A percentile compares a stretch with the other conserved stretches of the same genome.
phyloP scores from a whole-genome alignment of 2,888 invertebrate genomes.

The Cerastis rubricosa region DNA sequence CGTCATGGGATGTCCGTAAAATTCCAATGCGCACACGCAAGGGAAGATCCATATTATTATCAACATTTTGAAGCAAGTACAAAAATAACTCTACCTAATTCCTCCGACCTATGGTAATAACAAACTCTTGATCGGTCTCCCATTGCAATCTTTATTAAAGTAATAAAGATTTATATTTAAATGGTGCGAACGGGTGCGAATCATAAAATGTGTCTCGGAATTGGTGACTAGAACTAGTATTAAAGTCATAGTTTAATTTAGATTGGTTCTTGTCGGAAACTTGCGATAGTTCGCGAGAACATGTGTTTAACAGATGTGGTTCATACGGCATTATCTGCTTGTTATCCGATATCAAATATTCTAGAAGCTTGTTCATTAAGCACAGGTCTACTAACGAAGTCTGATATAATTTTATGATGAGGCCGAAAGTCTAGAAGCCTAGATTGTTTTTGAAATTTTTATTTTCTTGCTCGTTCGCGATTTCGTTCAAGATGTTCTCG shows the following conservation, averaged over 20 bases:
- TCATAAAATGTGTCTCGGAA: conserved; percentile 45
- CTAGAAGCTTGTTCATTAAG: conserved; percentile 28
- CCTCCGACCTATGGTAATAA: no score
- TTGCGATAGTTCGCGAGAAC: conserved; percentile 11
- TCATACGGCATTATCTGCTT: background rate
- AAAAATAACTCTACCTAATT: no score
- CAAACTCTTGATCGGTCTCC: conserved; percentile 44
- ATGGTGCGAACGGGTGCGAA: conserved; percentile 29
- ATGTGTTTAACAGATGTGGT: conserved; percentile 45
- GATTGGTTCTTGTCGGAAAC: conserved; percentile 15
- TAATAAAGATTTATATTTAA: conserved; percentile 41
- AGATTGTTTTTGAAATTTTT: conserved; percentile 28
- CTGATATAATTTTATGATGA: conserved; percentile 13
- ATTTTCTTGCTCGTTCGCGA: conserved; percentile 27
- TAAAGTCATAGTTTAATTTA: conserved; percentile 35
- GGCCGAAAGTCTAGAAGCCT: conserved; percentile 7
- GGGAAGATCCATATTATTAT: no score
- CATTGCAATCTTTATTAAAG: conserved; percentile 22
- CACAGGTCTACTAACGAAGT: conserved; percentile 8
- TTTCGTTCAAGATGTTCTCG: conserved; percentile 24
- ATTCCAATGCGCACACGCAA: no score
- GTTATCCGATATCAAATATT: conserved; percentile 19
- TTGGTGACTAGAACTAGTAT: conserved; percentile 11
- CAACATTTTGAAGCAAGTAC: no score
- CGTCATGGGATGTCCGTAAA: no score